Evolutionary conservation across 2,888 invertebrate species (phyloP).

Genomic region (Ditylenchus weischeri): DNA sequence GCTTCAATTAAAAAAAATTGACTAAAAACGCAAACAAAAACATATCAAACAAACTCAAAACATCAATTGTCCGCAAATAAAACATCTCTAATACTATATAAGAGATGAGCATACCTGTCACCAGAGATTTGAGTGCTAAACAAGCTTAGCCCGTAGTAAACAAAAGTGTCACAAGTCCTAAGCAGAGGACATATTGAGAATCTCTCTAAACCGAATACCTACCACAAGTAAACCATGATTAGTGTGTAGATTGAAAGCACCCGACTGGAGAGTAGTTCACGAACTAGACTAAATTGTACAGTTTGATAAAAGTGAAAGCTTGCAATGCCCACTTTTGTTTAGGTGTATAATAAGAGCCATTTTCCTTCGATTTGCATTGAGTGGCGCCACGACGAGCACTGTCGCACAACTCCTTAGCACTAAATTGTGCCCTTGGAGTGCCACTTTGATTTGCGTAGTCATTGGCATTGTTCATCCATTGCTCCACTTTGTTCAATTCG

Average conservation of each 20-base stretch:
- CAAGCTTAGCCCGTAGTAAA: conserved; percentile 53
- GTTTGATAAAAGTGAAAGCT: background rate
- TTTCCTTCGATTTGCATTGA: background rate
- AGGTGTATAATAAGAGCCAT: background rate
- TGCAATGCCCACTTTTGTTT: background rate
- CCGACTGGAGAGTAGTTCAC: conserved; percentile 7
- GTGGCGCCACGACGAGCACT: background rate
- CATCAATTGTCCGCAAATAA: too few species aligned
- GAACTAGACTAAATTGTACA: background rate
- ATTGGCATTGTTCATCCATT: conserved; percentile 18
- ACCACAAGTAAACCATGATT: conserved; percentile 44
- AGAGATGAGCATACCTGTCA: conserved; percentile 37
- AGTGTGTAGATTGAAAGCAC: conserved; percentile 33
- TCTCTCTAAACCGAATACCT: conserved; percentile 2
- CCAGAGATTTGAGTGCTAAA: conserved; percentile 50
- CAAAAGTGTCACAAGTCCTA: conserved; percentile 37
- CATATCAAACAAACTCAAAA: too few species aligned
- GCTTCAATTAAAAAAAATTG: too few species aligned
- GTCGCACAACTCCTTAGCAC: background rate
- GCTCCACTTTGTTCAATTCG: background rate
- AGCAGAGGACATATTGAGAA: background rate
- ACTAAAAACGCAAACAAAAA: too few species aligned
- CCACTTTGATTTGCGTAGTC: conserved; percentile 1
- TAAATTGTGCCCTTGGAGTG: background rate
- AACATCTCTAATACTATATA: too few species aligned